phyloP scores from a whole-genome alignment of 2,888 invertebrate genomes.

The Mechanitis messenoides region DNA sequence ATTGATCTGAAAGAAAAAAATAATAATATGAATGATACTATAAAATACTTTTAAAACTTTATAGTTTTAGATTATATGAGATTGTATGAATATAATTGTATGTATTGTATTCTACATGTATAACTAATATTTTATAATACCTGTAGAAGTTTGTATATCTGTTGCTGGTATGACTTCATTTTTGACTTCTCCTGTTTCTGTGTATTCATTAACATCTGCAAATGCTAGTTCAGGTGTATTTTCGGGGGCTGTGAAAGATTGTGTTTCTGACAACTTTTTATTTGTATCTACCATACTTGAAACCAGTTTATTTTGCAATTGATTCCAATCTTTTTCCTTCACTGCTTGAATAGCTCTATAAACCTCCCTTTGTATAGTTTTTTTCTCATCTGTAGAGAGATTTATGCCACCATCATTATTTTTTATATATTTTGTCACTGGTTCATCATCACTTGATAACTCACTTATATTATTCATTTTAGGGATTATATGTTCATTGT shows the following conservation, averaged over 20 bases:
- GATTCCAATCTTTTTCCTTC: constrained; percentile 19
- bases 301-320: constrained; percentile 7
- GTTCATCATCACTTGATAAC: constrained; percentile 57
- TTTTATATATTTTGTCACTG: constrained; percentile 56
- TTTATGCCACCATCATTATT: constrained; percentile 50
- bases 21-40: not conserved
- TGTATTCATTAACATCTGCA: constrained; percentile 53
- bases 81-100: too few relatives aligned
- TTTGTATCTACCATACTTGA: constrained; percentile 14
- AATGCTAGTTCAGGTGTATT: constrained; percentile 48
- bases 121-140: constrained; percentile 2
- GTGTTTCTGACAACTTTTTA: constrained; percentile 25
- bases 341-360: constrained; percentile 38
- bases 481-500: constrained; percentile 35
- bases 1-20: constrained; percentile 34
- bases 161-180: constrained; percentile 29
- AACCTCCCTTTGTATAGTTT: constrained; percentile 48
- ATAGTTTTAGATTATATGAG: too few relatives aligned
- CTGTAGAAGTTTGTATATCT: constrained; percentile 13
- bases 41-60: not conserved
- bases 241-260: constrained; percentile 1
- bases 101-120: not conserved
- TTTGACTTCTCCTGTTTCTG: constrained; percentile 44
- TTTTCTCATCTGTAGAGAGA: constrained; percentile 52
- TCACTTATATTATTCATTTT: constrained; percentile 30